A percentile compares a stretch with the other conserved stretches of the same genome.
phyloP scores from a whole-genome alignment of 2,888 invertebrate species.

The Ormia ochracea region DNA sequence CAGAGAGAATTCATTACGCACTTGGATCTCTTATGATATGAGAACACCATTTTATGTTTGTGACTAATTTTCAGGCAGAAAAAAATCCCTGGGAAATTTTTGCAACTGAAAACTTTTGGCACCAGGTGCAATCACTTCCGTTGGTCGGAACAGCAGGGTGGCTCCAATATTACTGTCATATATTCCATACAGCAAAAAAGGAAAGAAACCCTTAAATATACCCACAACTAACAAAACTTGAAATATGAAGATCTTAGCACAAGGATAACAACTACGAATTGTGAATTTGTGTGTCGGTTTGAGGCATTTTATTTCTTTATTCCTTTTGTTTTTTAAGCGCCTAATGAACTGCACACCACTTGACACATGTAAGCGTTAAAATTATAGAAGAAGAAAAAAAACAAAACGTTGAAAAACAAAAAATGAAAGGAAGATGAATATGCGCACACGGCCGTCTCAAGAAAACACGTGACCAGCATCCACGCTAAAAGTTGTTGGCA shows the following conservation, averaged over 20 bases:
- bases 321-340: slow-evolving; percentile 1
- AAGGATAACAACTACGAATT: slow-evolving; percentile 53
- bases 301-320: slow-evolving; percentile 57
- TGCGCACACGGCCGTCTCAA: slow-evolving; percentile 35
- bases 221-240: not conserved
- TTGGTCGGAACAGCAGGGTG: slow-evolving; percentile 64
- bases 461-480: slow-evolving; percentile 54
- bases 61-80: not conserved
- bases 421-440: slow-evolving; percentile 22
- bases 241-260: slow-evolving; percentile 12
- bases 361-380: slow-evolving; percentile 57
- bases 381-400: slow-evolving; percentile 6
- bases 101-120: slow-evolving; percentile 58
- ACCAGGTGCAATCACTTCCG: slow-evolving; percentile 72
- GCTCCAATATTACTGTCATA: slow-evolving; percentile 19
- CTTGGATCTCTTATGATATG: not conserved
- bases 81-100: slow-evolving; percentile 64
- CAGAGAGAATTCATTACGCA: not conserved
- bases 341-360: slow-evolving; percentile 54
- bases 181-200: not conserved
- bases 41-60: not conserved
- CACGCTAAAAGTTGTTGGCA: slow-evolving; percentile 28
- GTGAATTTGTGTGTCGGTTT: slow-evolving; percentile 33
- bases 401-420: not conserved
- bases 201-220: slow-evolving; percentile 36